Percentiles rank a stretch among this genome's conserved stretches.
These are phyloP conservation scores for Irena cyanogastra DNA, from an alignment of 2,113 vertebrate species.

Conservation along the genomic window DNA sequence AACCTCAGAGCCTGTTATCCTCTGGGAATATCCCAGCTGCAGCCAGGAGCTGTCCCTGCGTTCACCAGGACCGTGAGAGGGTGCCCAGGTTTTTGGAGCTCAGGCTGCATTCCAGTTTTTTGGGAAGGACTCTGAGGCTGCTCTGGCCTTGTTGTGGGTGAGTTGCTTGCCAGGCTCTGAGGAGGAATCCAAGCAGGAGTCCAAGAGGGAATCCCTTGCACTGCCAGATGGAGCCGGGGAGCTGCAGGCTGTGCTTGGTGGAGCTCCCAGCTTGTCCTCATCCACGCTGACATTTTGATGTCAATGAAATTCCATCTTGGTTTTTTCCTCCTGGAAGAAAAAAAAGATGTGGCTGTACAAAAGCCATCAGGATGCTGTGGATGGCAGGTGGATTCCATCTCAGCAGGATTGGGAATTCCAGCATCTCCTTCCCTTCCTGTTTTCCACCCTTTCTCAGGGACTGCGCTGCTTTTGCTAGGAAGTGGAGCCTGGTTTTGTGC, in stretches of 20 bases:
- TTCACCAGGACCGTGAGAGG: accelerated
- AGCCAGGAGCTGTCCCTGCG: background rate
- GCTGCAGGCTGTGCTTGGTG: background rate
- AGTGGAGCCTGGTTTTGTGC: background rate
- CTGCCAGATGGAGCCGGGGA: background rate
- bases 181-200: background rate
- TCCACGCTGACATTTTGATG: background rate
- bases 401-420: background rate
- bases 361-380: accelerated
- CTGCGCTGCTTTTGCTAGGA: accelerated
- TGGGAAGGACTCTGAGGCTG: background rate
- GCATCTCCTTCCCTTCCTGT: background rate
- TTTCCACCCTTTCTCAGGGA: background rate
- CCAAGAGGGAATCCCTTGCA: background rate
- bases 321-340: background rate
- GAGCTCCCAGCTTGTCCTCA: background rate
- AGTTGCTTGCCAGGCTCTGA: background rate
- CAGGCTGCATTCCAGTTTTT: accelerated
- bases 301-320: background rate
- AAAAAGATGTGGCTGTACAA: background rate
- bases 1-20: accelerated
- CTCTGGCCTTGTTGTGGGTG: background rate
- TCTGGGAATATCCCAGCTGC: accelerated
- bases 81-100: background rate
- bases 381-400: background rate